Percentiles rank a stretch among this genome's conserved stretches.
phyloP scores from a whole-genome alignment of 1,140 invertebrate genomes.

The Hestina assimilis region DNA sequence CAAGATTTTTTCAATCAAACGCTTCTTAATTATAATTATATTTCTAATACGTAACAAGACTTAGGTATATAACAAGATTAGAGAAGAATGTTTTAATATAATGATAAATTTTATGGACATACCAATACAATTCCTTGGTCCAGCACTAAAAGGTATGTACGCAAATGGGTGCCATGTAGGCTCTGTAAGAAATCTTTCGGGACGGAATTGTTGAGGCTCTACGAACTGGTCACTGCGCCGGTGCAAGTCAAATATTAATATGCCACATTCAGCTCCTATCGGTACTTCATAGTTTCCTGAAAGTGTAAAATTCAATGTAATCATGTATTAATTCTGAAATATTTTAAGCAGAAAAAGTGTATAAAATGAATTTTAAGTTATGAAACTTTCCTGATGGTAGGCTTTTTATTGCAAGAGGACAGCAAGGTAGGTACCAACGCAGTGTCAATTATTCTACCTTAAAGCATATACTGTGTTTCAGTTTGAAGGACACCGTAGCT shows the following conservation, averaged over 20 bases:
- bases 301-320: neutral
- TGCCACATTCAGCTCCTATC: neutral
- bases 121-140: constrained; percentile 33
- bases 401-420: no score
- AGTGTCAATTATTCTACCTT: no score
- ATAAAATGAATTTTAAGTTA: no score
- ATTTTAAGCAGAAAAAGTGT: no score
- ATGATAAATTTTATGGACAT: no score
- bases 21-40: neutral
- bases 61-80: no score
- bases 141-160: constrained; percentile 31
- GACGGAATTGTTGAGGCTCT: neutral
- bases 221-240: neutral
- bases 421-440: no score
- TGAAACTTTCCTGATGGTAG: no score
- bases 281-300: neutral
- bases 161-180: constrained; percentile 3
- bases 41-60: no score
- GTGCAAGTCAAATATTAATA: constrained; percentile 8
- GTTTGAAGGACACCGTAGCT: no score
- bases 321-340: neutral
- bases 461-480: no score
- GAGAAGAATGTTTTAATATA: no score
- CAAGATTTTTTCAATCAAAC: neutral
- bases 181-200: neutral